Conservation (phyloP, 2,797 vertebrate species). For the Pseudochirops corinnae region DNA sequence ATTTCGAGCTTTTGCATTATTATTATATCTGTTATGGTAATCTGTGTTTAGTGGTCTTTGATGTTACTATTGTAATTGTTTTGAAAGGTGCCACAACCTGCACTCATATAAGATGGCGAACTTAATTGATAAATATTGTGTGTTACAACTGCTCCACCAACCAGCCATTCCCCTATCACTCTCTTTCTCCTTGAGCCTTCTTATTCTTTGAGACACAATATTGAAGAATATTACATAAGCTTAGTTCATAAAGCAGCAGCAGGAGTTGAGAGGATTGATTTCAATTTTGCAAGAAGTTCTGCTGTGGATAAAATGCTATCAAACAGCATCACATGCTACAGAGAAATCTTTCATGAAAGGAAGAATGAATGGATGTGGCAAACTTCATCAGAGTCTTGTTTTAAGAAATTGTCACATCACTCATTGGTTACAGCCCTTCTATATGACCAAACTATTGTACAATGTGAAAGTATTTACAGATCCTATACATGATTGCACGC, state of each 20-base stretch:
- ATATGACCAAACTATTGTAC: too few relatives aligned
- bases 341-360: not conserved
- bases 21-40: not conserved
- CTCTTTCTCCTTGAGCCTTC: not conserved
- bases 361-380: not conserved
- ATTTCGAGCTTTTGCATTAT: not conserved
- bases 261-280: not conserved
- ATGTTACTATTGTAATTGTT: not conserved
- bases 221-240: not conserved
- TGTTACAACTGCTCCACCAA: not conserved
- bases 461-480: too few relatives aligned
- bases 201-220: not conserved
- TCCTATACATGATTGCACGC: too few relatives aligned
- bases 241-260: not conserved
- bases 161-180: not conserved
- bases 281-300: not conserved
- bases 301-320: not conserved
- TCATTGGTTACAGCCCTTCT: too few relatives aligned
- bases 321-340: not conserved
- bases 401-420: not conserved
- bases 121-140: not conserved
- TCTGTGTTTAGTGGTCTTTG: not conserved
- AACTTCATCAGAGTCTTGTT: not conserved
- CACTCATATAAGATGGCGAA: not conserved
- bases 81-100: not conserved